Conservation (phyloP, 2,797 vertebrate species). For the Phataginus tetradactyla region DNA sequence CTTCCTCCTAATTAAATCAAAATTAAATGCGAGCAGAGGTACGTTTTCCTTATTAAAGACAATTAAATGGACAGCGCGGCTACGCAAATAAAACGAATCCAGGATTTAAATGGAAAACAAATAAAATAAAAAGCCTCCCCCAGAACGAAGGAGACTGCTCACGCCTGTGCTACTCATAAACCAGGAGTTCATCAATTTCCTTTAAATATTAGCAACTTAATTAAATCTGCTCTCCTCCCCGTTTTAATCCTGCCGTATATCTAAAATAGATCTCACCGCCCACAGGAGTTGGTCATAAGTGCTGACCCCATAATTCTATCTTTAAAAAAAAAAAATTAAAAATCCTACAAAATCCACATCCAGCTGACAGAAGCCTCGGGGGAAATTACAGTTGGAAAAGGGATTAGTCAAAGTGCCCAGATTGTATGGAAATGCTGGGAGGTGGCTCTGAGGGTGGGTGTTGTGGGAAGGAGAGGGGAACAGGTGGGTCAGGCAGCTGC, state of each 20-base stretch:
- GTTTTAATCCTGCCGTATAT: constrained; percentile 88
- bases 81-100: constrained; percentile 84
- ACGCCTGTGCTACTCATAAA: constrained; percentile 83
- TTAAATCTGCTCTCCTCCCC: constrained; percentile 88
- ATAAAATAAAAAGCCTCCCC: constrained; percentile 84
- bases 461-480: neutral
- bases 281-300: constrained; percentile 88
- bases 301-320: constrained; percentile 90
- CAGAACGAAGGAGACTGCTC: constrained; percentile 75
- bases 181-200: constrained; percentile 90
- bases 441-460: constrained; percentile 7
- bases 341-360: constrained; percentile 88
- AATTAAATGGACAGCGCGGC: constrained; percentile 85
- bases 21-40: constrained; percentile 87
- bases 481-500: neutral
- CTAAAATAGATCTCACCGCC: constrained; percentile 91
- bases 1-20: constrained; percentile 88
- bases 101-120: constrained; percentile 84
- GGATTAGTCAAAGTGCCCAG: constrained; percentile 86
- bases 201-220: constrained; percentile 92
- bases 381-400: constrained; percentile 88
- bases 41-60: constrained; percentile 87
- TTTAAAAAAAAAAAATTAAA: constrained; percentile 78
- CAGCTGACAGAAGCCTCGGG: constrained; percentile 86
- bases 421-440: constrained; percentile 81